phyloP scores from a whole-genome alignment of 2,888 invertebrate species.

The Stenolophus ochropezus region DNA sequence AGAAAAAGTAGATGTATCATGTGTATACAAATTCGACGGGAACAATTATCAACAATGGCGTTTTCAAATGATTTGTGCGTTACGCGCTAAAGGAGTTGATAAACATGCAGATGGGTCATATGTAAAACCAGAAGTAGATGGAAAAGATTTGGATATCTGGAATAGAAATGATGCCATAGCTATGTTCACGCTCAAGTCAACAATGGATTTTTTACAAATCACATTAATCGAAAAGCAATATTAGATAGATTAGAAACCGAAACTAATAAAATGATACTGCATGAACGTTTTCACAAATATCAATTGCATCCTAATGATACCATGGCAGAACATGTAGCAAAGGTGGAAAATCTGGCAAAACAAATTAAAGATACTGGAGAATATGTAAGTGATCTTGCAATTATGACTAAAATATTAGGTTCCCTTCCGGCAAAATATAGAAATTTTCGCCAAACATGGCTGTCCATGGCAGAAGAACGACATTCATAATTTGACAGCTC shows the following conservation, averaged over 20 bases:
- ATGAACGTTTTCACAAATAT: slow-evolving; percentile 58
- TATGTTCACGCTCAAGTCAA: slow-evolving; percentile 13
- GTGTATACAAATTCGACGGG: not conserved
- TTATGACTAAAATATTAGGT: not conserved
- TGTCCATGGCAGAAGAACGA: slow-evolving; percentile 61
- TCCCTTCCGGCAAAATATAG: slow-evolving; percentile 60
- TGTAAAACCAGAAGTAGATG: not conserved
- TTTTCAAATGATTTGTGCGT: not conserved
- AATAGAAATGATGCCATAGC: not conserved
- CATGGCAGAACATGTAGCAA: not conserved
- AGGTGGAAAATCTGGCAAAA: not conserved
- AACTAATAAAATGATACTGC: slow-evolving; percentile 64
- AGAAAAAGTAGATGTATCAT: too few relatives aligned
- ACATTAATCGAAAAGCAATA: slow-evolving; percentile 63
- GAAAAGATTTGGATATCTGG: not conserved
- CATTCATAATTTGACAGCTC: slow-evolving; percentile 61
- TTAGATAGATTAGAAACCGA: slow-evolving; percentile 61
- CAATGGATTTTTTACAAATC: not conserved
- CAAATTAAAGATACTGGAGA: slow-evolving; percentile 56
- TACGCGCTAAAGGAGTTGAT: not conserved
- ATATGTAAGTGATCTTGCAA: slow-evolving; percentile 61
- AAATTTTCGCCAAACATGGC: slow-evolving; percentile 63
- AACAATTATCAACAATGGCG: not conserved
- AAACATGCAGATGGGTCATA: not conserved
- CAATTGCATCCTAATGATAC: not conserved